Percentiles rank a stretch among this genome's conserved stretches.
phyloP scores from a whole-genome alignment of 1,140 invertebrate genomes.

The Drosophila arawakana region DNA sequence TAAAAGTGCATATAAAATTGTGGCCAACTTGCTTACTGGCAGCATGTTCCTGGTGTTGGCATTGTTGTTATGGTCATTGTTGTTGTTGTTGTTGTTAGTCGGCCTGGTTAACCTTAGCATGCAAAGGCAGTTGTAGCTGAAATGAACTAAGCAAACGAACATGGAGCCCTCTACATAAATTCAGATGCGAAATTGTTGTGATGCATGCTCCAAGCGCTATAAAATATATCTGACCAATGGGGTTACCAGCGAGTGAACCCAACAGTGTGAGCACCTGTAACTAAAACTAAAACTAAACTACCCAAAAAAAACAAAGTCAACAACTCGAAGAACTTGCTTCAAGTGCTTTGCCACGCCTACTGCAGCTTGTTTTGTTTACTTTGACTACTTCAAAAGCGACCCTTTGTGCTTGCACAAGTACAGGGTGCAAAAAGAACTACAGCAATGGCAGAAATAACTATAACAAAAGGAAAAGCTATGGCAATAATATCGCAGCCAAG shows the following conservation, averaged over 20 bases:
- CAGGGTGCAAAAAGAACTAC: slow-evolving; percentile 19
- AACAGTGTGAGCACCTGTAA: too few relatives aligned
- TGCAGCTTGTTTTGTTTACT: too few relatives aligned
- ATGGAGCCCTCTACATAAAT: slow-evolving; percentile 50
- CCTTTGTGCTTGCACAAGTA: too few relatives aligned
- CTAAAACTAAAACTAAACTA: too few relatives aligned
- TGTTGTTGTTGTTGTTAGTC: slow-evolving; percentile 4
- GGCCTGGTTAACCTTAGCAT: slow-evolving; percentile 50
- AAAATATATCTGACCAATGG: slow-evolving; percentile 69
- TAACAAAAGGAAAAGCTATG: slow-evolving; percentile 26
- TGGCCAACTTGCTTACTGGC: slow-evolving; percentile 15
- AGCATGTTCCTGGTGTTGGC: neutral
- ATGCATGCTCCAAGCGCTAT: slow-evolving; percentile 75
- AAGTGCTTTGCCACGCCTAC: too few relatives aligned
- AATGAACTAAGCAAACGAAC: slow-evolving; percentile 35
- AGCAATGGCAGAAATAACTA: slow-evolving; percentile 13
- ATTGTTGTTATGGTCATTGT: slow-evolving; percentile 1
- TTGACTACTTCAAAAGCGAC: too few relatives aligned
- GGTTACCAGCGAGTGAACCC: too few relatives aligned
- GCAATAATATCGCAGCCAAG: slow-evolving; percentile 47
- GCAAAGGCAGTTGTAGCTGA: slow-evolving; percentile 54
- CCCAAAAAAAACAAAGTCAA: too few relatives aligned
- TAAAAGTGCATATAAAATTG: slow-evolving; percentile 65
- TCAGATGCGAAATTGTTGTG: slow-evolving; percentile 49
- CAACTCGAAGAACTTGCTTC: too few relatives aligned